phyloP scores from a whole-genome alignment of 2,797 vertebrate species.

The Pangasius macronema region DNA sequence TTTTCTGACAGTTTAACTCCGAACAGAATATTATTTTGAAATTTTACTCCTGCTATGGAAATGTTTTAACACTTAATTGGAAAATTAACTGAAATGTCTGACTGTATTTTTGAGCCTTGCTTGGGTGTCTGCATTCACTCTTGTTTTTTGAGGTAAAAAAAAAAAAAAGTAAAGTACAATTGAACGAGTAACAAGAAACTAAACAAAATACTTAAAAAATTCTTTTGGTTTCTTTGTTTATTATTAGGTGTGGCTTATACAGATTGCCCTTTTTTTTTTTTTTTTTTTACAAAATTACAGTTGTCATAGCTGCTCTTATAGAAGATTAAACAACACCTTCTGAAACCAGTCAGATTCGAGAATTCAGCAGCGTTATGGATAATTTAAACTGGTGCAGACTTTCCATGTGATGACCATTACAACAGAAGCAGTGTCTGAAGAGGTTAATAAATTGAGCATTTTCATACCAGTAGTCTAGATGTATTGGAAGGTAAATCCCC shows the following conservation, averaged over 20 bases:
- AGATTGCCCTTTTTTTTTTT: not conserved
- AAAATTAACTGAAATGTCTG: not conserved
- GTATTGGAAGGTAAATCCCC: slow-evolving; percentile 1
- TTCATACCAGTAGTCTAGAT: slow-evolving; percentile 10
- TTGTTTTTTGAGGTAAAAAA: not conserved
- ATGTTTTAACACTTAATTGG: not conserved
- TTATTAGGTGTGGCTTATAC: not conserved
- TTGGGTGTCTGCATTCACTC: not conserved
- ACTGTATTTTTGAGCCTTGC: not conserved
- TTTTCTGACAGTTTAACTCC: not conserved
- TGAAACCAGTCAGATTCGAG: not conserved
- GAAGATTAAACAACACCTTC: too few species aligned
- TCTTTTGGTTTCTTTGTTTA: not conserved
- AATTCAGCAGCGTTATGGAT: not conserved
- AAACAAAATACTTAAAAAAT: too few species aligned
- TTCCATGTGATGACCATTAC: not conserved
- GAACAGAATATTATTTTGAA: not conserved
- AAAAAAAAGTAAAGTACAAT: not conserved
- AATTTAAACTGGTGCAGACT: not conserved
- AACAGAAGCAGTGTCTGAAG: slow-evolving; percentile 6
- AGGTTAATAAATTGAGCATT: not conserved
- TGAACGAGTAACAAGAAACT: not conserved
- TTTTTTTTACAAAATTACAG: not conserved
- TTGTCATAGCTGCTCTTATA: not conserved
- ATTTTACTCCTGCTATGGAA: not conserved